Percentiles rank a stretch among this genome's conserved stretches.
phyloP scores from a whole-genome alignment of 2,113 vertebrate species.

The Oxyruncus cristatus region DNA sequence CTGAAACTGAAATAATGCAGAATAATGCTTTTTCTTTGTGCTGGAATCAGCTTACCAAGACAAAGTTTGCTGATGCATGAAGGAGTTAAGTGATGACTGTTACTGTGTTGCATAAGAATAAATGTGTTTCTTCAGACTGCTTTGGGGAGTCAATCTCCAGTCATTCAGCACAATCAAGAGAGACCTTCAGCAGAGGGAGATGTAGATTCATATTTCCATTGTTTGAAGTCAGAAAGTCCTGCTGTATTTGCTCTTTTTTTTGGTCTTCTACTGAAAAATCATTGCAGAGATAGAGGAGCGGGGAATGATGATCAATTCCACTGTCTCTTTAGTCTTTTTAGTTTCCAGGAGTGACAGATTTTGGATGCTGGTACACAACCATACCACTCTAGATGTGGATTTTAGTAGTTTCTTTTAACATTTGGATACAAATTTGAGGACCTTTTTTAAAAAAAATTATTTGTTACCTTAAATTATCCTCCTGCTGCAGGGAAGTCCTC shows the following conservation, averaged over 20 bases:
- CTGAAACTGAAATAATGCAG: background rate
- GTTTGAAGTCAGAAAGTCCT: background rate
- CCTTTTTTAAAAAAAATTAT: background rate
- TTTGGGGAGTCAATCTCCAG: background rate
- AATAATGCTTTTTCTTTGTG: background rate
- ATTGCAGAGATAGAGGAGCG: accelerated
- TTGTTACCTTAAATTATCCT: background rate
- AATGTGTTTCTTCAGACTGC: background rate
- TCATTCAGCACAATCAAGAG: background rate
- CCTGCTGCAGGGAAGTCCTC: background rate
- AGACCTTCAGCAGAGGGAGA: background rate
- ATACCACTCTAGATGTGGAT: background rate
- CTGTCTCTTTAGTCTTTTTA: background rate
- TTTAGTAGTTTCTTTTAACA: background rate
- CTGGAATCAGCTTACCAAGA: background rate
- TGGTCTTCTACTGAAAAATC: background rate
- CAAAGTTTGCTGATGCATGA: background rate
- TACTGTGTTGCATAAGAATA: background rate
- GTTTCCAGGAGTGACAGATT: background rate
- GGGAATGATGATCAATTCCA: background rate
- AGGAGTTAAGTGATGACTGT: background rate
- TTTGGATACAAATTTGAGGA: background rate
- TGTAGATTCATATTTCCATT: background rate
- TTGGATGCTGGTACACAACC: background rate
- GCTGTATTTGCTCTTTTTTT: background rate